Percentiles rank a stretch among this genome's conserved stretches.
Conservation (phyloP, 2,797 vertebrate genomes). For the Chelidonichthys spinosus region DNA sequence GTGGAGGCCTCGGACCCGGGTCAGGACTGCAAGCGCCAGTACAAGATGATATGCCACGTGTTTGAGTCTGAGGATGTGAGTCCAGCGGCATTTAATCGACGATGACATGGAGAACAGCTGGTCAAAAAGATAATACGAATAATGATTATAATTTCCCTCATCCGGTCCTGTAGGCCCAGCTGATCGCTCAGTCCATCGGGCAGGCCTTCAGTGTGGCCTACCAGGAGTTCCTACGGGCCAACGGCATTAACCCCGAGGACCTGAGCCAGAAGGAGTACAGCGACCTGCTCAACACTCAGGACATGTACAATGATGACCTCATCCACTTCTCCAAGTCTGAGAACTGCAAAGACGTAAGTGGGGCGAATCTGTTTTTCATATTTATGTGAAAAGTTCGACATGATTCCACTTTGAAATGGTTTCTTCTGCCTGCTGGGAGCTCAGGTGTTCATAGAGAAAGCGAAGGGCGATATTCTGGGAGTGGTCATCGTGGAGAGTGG, state of each 20-base stretch:
- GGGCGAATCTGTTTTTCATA: neutral
- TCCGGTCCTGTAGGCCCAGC: constrained; percentile 85
- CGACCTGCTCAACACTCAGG: constrained; percentile 94
- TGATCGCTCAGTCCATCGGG: constrained; percentile 96
- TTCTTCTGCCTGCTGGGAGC: constrained; percentile 10
- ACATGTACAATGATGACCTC: constrained; percentile 98
- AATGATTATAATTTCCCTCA: neutral
- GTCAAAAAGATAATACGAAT: neutral
- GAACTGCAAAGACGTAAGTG: constrained; percentile 96
- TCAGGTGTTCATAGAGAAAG: constrained; percentile 95
- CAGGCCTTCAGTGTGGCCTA: constrained; percentile 97
- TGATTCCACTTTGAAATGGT: neutral
- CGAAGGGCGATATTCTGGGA: constrained; percentile 95
- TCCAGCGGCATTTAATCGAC: constrained; percentile 18
- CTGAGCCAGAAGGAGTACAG: constrained; percentile 97
- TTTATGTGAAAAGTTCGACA: neutral
- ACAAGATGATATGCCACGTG: constrained; percentile 99
- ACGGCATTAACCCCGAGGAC: constrained; percentile 96
- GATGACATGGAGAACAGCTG: too few species aligned
- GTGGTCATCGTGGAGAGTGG: constrained; percentile 97
- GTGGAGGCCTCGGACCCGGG: constrained; percentile 92
- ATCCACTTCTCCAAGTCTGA: constrained; percentile 98
- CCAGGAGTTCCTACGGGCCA: constrained; percentile 95
- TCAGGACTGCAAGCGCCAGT: constrained; percentile 94
- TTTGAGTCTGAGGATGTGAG: constrained; percentile 99